Evolutionary conservation across 53 echinoderm and acorn worm genomes (phyloP), one percentile per base, ranked within the genome.

Genomic region (Luidia sarsii): DNA sequence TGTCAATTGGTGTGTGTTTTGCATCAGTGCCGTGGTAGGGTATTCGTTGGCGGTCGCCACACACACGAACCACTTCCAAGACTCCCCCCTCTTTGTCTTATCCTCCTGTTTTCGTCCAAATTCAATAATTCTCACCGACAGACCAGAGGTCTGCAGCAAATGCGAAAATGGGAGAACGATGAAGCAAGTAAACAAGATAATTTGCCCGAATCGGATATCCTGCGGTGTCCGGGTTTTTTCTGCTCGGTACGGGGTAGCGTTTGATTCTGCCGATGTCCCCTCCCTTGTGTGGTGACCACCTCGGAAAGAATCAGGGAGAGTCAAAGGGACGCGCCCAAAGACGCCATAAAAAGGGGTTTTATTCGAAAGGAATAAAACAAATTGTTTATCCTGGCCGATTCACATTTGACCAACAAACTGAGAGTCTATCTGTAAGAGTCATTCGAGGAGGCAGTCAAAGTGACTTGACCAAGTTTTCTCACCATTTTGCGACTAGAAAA

Each of bases 191-290:
- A 77, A 77, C 77, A 77, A 77, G 77, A 77, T 77, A 61, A 77
- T 77, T 77, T 61, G 77, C 61, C n/a, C 18, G 61, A 29, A 45
- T 30, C 30, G 61, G 77, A 41, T 77, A 48, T 55, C 77, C 60
- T 38, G 77, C 61, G 46, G 60, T 14, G 46, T 38, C 41, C 6
- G 46, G 45, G 20, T 46, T 27, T 62, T 77, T 77, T 61, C 77
- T 38, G 28, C 77, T 31, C 61, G 48, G 77, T 48, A 61, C 45
- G 77, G 61, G 33, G 77, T 31, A 60, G 43, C 48, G 48, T 60
- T 62, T 77, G 77, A 60, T n/a, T 57, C 77, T 62, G 61, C 77
- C 77, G 77, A 60, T n/a, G n/a, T n/a, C n/a, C n/a, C n/a, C n/a
- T n/a, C n/a, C n/a, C n/a, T n/a, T n/a, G n/a, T n/a, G n/a, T n/a